Evolutionary conservation across 2,888 invertebrate species (phyloP), one percentile per base, ranked within the genome.

Genomic region (Ophioninae sp.): DNA sequence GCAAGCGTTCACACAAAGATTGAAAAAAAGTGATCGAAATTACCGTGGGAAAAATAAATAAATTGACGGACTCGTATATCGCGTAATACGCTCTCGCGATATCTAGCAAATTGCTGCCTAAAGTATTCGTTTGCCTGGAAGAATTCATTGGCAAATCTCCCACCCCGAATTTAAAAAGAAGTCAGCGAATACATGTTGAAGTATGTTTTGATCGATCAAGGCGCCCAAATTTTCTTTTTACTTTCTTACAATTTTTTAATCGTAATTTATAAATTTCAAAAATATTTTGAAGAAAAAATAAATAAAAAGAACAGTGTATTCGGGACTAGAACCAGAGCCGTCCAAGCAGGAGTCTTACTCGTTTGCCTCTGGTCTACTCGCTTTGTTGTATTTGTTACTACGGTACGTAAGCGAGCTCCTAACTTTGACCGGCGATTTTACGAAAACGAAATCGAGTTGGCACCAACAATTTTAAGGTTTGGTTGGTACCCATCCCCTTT

Each of bases 391-490:
- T 57, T 57, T 17, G 44, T 80, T 64, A 64, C 37, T 50, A 64
- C n/a, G 74, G 5, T n/a, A 56, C 56, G 17, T 67, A 79, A 10
- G n/a, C 57, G 1, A 13, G 41, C 61, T 61, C 61, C 61, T 6
- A 61, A 61, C 0, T 61, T 61, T 61, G 61, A 61, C 10, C 21
- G 61, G 61, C 21, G 23, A 61, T 61, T 61, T 61, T 21, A 21
- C 61, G 61, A n/a, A 61, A 61, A 61, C 23, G 61, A 21, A 17
- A 20, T 21, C 23, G 61, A 61, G 21, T 21, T 61, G 61, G 61
- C 61, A 61, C 7, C 61, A 21, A 61, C 61, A 61, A 61, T n/a
- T 21, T 61, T 61, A 21, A 21, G 61, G 23, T 61, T 61, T 61
- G 61, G 23, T 61, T 61, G 10, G 21, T 61, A 3, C 21, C 61